Base-by-base conservation (phyloP, 2,797 vertebrate species). In the Aotus griseimembra region DNA sequence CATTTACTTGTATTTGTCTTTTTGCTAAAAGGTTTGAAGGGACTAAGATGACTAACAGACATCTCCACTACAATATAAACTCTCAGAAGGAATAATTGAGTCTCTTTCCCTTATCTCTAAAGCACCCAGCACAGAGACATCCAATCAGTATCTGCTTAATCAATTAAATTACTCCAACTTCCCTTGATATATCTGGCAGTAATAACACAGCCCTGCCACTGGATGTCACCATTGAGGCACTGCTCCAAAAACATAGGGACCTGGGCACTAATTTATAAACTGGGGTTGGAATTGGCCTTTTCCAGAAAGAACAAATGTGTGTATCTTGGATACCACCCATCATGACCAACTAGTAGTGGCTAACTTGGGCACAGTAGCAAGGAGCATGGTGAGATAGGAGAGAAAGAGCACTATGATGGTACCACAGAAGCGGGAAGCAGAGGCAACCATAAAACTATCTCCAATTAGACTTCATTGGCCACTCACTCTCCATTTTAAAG, bases 151-250 rank as follows among this genome's bases (percentile, higher is more conserved):
- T 67, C 55, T 87, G 57, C 52, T 52, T 1, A 67, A 39, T 76
- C 46, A 87, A 52, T 46, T 33, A 41, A 48, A 75, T 28, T 12
- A 92, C 36, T 88, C 28, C 36, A 90, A 6, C 12, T 36, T 1
- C 72, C 80, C 46, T 0, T 0, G 81, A 88, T 46, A 72, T 19
- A 61, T 14, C 20, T 0, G 0, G 70, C 6, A 97, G 93, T 95
- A 98, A 46, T 97, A 88, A 91, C 4, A 67, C 6, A 26, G 17
- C 24, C 10, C 9, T 1, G 81, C 97, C 98, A 97, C 96, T 96
- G 96, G 98, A 83, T 98, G 98, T 98, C 98, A 97, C 97, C 95
- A 75, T 92, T 11, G 81, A 88, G 58, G 58, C 48, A 79, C 3
- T 41, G 30, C 30, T 81, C 28, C 30, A 88, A 64, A n/a, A 61